phyloP scores from a whole-genome alignment of 2,888 invertebrate species.

The Pammene aurita region DNA sequence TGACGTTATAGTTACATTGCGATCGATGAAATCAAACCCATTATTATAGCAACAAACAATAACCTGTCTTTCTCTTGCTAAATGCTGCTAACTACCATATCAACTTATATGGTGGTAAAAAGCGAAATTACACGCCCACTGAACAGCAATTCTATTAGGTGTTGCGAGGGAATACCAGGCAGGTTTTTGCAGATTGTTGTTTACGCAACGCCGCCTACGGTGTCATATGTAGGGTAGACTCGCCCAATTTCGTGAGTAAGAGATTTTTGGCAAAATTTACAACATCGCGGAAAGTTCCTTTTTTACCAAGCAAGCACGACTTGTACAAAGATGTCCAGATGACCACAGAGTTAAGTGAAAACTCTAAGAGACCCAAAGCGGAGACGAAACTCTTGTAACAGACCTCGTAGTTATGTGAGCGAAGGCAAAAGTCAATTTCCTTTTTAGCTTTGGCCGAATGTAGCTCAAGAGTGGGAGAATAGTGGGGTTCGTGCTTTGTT shows the following conservation, averaged over 20 bases:
- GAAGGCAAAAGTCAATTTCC: too few species aligned
- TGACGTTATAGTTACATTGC: too few species aligned
- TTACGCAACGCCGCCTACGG: constrained; percentile 8
- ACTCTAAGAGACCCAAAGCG: too few species aligned
- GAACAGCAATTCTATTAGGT: constrained; percentile 20
- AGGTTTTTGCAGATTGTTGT: constrained; percentile 20
- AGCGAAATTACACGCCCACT: constrained; percentile 23
- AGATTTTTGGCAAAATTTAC: too few species aligned
- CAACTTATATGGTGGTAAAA: constrained; percentile 16
- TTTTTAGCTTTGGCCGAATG: too few species aligned
- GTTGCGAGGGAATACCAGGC: constrained; percentile 13
- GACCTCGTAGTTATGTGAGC: too few species aligned
- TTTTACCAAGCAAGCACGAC: too few species aligned
- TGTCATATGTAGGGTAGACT: constrained; percentile 13
- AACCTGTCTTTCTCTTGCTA: neutral
- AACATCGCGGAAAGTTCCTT: too few species aligned
- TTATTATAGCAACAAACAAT: neutral
- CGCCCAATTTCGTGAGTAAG: neutral
- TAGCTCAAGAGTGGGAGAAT: too few species aligned
- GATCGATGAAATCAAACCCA: neutral
- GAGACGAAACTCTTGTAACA: too few species aligned
- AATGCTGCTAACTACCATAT: constrained; percentile 8
- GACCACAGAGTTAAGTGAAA: too few species aligned
- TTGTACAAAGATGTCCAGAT: too few species aligned
- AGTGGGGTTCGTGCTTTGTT: neutral